Percentiles rank a stretch among this genome's conserved stretches.
phyloP scores from a whole-genome alignment of 2,113 vertebrate species.

The Alligator sinensis region DNA sequence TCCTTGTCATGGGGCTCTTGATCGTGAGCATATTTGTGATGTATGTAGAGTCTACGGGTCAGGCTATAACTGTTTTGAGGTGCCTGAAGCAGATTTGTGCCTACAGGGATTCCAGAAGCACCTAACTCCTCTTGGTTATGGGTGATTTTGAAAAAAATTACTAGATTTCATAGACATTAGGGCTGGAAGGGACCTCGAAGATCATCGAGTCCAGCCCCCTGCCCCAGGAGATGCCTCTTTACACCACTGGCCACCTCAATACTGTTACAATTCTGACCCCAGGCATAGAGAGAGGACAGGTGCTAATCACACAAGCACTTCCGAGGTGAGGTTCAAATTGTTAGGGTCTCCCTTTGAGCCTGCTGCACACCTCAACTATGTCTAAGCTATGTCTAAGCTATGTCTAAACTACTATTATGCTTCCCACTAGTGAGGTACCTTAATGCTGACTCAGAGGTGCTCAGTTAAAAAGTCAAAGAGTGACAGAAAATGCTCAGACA shows the following conservation, averaged over 20 bases:
- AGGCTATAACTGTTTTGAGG: neutral
- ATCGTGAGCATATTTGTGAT: neutral
- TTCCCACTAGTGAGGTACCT: neutral
- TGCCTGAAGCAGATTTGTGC: neutral
- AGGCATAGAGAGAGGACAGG: neutral
- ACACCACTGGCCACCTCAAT: neutral
- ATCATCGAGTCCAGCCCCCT: no score
- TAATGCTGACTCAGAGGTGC: neutral
- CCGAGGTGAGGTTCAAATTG: neutral
- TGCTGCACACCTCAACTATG: fast-evolving
- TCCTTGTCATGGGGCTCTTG: no score
- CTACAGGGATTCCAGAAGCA: neutral
- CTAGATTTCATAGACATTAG: no score
- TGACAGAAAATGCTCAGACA: fast-evolving
- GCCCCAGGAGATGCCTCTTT: neutral
- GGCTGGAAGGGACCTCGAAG: no score
- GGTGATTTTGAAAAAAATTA: neutral
- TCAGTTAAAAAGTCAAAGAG: neutral
- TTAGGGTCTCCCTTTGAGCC: neutral
- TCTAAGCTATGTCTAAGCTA: neutral
- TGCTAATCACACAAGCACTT: fast-evolving
- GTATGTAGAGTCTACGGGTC: neutral
- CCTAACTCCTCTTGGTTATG: neutral
- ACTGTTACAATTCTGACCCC: neutral
- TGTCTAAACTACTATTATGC: neutral